Base-by-base conservation (phyloP, 2,113 vertebrate genomes). In the Pygoscelis antarcticus region DNA sequence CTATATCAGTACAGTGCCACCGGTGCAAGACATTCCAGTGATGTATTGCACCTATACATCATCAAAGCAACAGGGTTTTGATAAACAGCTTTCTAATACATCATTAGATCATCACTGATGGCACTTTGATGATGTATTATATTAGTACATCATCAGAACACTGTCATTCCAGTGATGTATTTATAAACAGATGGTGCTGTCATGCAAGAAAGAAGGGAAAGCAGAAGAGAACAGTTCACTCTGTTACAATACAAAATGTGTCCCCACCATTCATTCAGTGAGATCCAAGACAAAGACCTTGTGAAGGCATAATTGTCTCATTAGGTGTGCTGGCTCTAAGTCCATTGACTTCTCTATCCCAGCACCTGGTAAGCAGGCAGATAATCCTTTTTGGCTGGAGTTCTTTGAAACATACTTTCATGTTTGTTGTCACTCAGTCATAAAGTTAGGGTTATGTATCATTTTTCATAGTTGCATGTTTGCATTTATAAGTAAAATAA, bases 61-160 rank as follows among this genome's bases (percentile, higher is more conserved):
- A 93, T 80, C 85, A 93, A 89, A 97, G 96, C 94, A 87, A 91
- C 96, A 78, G 94, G 84, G 93, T 96, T 95, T 61, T 98, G 98
- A 97, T 96, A 96, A 97, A 97, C 64, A 72, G 87, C 95, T 97
- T 87, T 97, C 94, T 96, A 97, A 97, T 98, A 95, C 78, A 98
- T 98, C 97, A 98, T 97, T 93, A 89, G 94, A 91, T 98, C 97
- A 97, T 97, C 97, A 97, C 68, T 95, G 96, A 95, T 97, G 97
- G 92, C 98, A 98, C 96, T 97, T 92, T 93, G 97, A 97, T 98
- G 94, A 98, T 97, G 95, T 97, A 97, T 97, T 97, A 91, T 97
- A 97, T 97, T 97, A 98, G 96, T 87, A 94, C 96, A 98, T 97
- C 96, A 96, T 98, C 97, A 97, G 93, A 97, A 89, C 23, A 32